Evolutionary conservation across 2,888 invertebrate genomes (phyloP).

Genomic region (Melikaiella ostensackeni): DNA sequence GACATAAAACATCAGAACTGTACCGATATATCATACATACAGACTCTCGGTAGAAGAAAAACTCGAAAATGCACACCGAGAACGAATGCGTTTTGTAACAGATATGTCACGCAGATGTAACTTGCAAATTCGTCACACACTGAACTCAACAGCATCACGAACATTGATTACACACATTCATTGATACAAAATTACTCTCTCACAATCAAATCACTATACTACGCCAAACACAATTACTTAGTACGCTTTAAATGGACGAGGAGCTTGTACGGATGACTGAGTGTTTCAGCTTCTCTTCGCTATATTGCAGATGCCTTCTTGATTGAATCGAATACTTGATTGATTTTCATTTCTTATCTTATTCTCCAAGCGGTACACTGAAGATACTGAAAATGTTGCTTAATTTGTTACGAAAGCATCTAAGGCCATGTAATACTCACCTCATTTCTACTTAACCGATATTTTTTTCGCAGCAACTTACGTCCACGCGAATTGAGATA

Average conservation of each 20-base stretch:
- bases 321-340: too few relatives aligned
- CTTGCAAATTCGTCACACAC: conserved; percentile 66
- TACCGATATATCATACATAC: conserved; percentile 49
- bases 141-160: conserved; percentile 67
- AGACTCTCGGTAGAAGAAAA: conserved; percentile 53
- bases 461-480: too few relatives aligned
- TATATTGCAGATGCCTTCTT: conserved; percentile 51
- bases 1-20: conserved; percentile 47
- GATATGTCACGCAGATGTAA: conserved; percentile 27
- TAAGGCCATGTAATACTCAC: too few relatives aligned
- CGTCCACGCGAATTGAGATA: too few relatives aligned
- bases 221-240: conserved; percentile 27
- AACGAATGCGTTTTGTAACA: conserved; percentile 44
- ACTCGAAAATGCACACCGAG: conserved; percentile 57
- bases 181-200: conserved; percentile 52
- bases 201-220: conserved; percentile 35
- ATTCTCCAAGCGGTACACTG: background rate
- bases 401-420: too few relatives aligned
- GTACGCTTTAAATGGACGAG: conserved; percentile 38
- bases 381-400: too few relatives aligned
- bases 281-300: conserved; percentile 50
- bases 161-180: conserved; percentile 43
- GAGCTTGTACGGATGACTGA: conserved; percentile 47
- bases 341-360: conserved; percentile 11
- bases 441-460: too few relatives aligned